phyloP scores from a whole-genome alignment of 2,113 vertebrate species.

The Dicentrarchus labrax region DNA sequence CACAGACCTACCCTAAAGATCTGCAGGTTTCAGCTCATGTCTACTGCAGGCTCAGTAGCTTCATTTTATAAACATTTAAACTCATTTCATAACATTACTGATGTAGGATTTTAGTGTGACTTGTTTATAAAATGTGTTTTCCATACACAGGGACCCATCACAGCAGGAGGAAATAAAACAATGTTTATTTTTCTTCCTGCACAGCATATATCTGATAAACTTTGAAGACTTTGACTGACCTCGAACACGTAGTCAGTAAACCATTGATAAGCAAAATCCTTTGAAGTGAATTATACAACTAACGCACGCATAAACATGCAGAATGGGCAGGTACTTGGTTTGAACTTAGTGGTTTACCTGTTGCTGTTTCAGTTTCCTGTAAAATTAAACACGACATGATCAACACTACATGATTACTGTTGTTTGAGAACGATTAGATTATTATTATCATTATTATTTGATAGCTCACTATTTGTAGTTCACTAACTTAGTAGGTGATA shows the following conservation, averaged over 20 bases:
- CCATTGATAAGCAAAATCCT: conserved; percentile 21
- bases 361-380: not conserved
- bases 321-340: not conserved
- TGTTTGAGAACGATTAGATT: conserved; percentile 1
- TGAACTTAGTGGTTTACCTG: not conserved
- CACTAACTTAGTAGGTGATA: not conserved
- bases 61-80: conserved; percentile 15
- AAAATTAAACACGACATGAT: not conserved
- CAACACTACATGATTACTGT: not conserved
- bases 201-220: not conserved
- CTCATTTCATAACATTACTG: not conserved
- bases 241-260: conserved; percentile 6
- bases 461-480: not conserved
- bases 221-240: conserved; percentile 8
- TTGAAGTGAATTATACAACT: not conserved
- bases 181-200: not conserved
- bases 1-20: conserved; percentile 42
- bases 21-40: conserved; percentile 31
- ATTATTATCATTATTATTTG: not conserved
- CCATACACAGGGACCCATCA: not conserved
- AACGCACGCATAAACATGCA: not conserved
- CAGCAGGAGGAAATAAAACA: not conserved
- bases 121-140: conserved; percentile 4
- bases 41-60: conserved; percentile 30
- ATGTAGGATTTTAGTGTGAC: not conserved